Evolutionary conservation across 2,888 invertebrate genomes (phyloP), one percentile per base, ranked within the genome.

Genomic region (Nemotelus pantherinus): DNA sequence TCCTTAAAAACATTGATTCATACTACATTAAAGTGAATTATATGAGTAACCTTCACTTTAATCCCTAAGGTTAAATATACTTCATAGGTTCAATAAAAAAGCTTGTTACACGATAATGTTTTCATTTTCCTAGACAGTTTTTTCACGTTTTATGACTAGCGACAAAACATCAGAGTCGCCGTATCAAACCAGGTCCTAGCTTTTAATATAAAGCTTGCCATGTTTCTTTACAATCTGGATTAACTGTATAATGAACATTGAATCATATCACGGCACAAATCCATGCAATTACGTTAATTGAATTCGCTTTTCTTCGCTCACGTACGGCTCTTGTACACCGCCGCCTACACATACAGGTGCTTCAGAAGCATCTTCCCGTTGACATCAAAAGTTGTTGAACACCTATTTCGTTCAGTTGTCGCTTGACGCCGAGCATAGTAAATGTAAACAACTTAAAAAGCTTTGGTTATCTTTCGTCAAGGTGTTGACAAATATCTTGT

Each of bases 251-350:
- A 58, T 58, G n/a, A 9, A 58, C 58, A 58, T 50, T 50, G 50
- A 50, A 9, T 50, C 9, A 50, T 50, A 50, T 50, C 50, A 7
- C 10, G 7, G 25, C 25, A n/a, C 58, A 58, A n/a, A 58, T 58
- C 58, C 25, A 6, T 10, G 58, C 58, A 58, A 58, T 58, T 58
- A 58, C 58, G 58, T 25, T 58, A 58, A 58, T 58, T 58, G 25
- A 25, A 58, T 58, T 58, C 58, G 25, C 7, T 53, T 10, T 53
- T 25, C 25, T 53, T 53, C 7, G 53, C 10, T 53, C 10, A 53
- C 7, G 6, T 53, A 10, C 53, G 6, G 53, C 53, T 53, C 10
- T 53, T 53, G 53, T 53, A 53, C 53, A 10, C 10, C 10, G 6
- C 7, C 53, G 6, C 7, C 53, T 53, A 53, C 6, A 53, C 53